Percentiles rank a stretch among this genome's conserved stretches.
These are phyloP conservation scores for Schlechtendalia chinensis DNA, from an alignment of 1,140 invertebrate species.

Conservation along the genomic window DNA sequence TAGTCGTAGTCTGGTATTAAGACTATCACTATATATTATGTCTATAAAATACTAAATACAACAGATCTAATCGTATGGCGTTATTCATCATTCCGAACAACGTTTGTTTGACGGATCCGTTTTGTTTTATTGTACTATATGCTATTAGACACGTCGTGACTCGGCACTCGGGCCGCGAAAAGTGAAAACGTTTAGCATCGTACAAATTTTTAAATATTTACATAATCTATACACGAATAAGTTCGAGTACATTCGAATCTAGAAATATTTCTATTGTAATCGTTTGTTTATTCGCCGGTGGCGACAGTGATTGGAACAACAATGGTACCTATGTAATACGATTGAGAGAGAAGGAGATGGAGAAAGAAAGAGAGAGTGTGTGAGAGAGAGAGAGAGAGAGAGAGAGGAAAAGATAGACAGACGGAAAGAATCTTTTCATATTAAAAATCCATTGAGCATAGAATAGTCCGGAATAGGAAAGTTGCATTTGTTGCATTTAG, in stretches of 20 bases:
- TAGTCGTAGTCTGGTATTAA: too few relatives aligned
- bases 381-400: neutral
- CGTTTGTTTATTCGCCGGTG: neutral
- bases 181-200: constrained; percentile 25
- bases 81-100: neutral
- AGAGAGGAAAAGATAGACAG: neutral
- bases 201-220: constrained; percentile 19
- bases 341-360: neutral
- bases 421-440: constrained; percentile 1
- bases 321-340: neutral
- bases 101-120: neutral
- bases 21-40: too few relatives aligned
- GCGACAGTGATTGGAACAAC: constrained; percentile 4
- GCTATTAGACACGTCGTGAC: constrained; percentile 12
- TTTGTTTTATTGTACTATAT: neutral
- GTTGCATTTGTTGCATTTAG: constrained; percentile 20
- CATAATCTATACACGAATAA: neutral
- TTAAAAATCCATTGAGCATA: constrained; percentile 15
- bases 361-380: neutral
- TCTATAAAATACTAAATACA: too few relatives aligned
- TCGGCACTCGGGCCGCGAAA: neutral
- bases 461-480: constrained; percentile 33
- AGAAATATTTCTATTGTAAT: neutral
- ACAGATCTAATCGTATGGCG: neutral
- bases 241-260: neutral